Evolutionary conservation across 35 echinoderm and acorn worm genomes (phyloP), one percentile per base, ranked within the genome.

Genomic region (Lytechinus variegatus): DNA sequence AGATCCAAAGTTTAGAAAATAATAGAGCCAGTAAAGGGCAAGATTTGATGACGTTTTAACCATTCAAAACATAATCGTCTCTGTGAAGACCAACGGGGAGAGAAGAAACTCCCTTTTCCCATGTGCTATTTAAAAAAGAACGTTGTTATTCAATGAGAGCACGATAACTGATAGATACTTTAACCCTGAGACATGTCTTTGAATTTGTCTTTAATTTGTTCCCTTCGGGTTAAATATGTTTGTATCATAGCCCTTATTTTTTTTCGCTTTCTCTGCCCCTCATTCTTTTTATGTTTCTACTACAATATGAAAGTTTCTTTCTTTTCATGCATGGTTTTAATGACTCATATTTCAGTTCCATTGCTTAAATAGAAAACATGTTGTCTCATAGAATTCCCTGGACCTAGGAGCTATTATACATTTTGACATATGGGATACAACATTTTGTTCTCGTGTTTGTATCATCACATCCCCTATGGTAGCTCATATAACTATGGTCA

Each of bases 131-230:
- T 71, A 13, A 21, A 71, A 71, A 71, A 71, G 61, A 71, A 71
- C 10, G 61, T 13, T 71, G 61, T 71, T 71, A 71, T 16, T 71
- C 61, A 71, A 71, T 21, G 16, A 4, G 61, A 71, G 24, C 61
- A 71, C 61, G 61, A 71, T 71, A 71, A 71, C 61, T 71, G 61
- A 71, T 71, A 71, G 61, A 71, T 71, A 71, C 21, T 19, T 24
- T 71, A 71, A 71, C 61, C 61, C 61, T 71, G 61, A 71, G 61
- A 71, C 61, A 21, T 71, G 66, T 79, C 66, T 79, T 79, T 79
- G 66, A 79, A 79, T 79, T 79, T 79, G 66, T 79, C 66, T 79
- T 44, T 79, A 79, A 79, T 79, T 79, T n/a, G 66, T 79, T 79
- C 66, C 66, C 66, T 79, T 19, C n/a, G 66, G 66, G 8, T 79